Percentiles rank a stretch among this genome's conserved stretches.
phyloP scores from a whole-genome alignment of 2,888 invertebrate species.

The Polydrusus cervinus region DNA sequence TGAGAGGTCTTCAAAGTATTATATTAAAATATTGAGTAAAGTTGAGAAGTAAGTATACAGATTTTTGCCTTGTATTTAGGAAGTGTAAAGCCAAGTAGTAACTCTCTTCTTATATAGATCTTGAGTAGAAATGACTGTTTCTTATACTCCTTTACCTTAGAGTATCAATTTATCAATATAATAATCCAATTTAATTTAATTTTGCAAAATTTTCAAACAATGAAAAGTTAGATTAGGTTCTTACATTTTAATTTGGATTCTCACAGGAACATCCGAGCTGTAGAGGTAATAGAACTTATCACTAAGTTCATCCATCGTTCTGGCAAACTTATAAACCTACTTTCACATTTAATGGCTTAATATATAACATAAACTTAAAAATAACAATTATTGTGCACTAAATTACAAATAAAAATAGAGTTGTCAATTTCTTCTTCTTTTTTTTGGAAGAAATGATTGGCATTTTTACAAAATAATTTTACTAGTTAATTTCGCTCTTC shows the following conservation, averaged over 20 bases:
- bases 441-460: not conserved
- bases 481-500: not conserved
- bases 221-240: constrained; percentile 64
- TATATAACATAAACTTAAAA: not conserved
- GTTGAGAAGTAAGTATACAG: too few relatives aligned
- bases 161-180: too few relatives aligned
- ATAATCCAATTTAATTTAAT: too few relatives aligned
- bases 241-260: constrained; percentile 95
- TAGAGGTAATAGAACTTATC: constrained; percentile 91
- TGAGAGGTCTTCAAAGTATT: too few relatives aligned
- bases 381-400: not conserved
- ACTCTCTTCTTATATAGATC: too few relatives aligned
- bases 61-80: too few relatives aligned
- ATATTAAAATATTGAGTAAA: too few relatives aligned
- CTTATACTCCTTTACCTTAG: too few relatives aligned
- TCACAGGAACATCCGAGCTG: constrained; percentile 91
- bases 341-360: constrained; percentile 5
- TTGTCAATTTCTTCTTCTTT: constrained; percentile 5
- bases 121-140: too few relatives aligned
- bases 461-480: too few relatives aligned
- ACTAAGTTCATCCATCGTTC: constrained; percentile 82
- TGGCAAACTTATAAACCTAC: not conserved
- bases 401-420: constrained; percentile 1
- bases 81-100: too few relatives aligned
- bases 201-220: not conserved